Percentiles rank a stretch among this genome's conserved stretches.
These are phyloP conservation scores for Cephalotes varians DNA, from an alignment of 2,888 invertebrate species.

Conservation along the genomic window DNA sequence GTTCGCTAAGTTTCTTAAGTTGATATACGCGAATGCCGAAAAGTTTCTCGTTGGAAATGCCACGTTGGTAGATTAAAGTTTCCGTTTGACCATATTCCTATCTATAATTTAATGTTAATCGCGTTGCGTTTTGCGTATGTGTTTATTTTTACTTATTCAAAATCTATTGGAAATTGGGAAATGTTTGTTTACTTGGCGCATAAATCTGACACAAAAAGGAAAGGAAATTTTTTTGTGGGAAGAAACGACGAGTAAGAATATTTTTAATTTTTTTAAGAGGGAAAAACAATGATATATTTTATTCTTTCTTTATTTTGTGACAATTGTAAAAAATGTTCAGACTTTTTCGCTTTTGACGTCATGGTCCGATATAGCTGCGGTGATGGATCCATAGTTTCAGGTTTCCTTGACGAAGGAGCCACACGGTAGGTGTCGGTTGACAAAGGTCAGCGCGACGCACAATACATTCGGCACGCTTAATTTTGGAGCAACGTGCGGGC, in stretches of 20 bases:
- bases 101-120: conserved; percentile 33
- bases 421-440: conserved; percentile 8
- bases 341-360: not conserved
- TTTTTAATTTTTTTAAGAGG: not conserved
- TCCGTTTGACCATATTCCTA: conserved; percentile 19
- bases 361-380: not conserved
- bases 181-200: not conserved
- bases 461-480: conserved; percentile 51
- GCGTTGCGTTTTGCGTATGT: not conserved
- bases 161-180: not conserved
- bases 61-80: conserved; percentile 39
- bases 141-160: not conserved
- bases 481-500: conserved; percentile 42
- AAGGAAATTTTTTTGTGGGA: not conserved
- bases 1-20: conserved; percentile 52
- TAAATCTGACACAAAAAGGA: not conserved
- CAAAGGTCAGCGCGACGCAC: conserved; percentile 33
- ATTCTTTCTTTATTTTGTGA: not conserved
- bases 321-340: not conserved
- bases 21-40: conserved; percentile 64
- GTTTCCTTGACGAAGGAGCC: conserved; percentile 3
- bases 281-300: not conserved
- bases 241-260: not conserved
- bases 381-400: conserved; percentile 7
- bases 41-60: conserved; percentile 60